Base-by-base conservation (phyloP, 1,140 invertebrate genomes). In the Drosophila leontia region DNA sequence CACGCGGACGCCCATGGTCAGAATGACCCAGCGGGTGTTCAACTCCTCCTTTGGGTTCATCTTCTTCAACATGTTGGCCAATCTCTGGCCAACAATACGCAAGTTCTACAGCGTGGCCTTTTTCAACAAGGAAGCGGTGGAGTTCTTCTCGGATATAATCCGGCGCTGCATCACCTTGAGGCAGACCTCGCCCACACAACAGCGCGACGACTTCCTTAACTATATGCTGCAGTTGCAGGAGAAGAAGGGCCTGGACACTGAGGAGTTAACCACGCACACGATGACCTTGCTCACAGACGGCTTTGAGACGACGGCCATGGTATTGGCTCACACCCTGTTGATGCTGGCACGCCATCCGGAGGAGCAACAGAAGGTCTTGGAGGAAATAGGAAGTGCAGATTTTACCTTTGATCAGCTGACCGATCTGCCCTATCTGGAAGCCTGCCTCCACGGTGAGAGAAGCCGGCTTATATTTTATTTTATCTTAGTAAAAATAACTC, bases 171-270 rank as follows among this genome's bases (percentile, higher is more conserved):
- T 93, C 3, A 51, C 42, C 0, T 72, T 93, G 60, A 51, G 93
- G 4, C 78, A 80, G 7, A 42, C 68, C 8, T 59, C 71, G 11
- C 69, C 69, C 0, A 37, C 32, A 19, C 48, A 47, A 19, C 70
- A 88, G 29, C 85, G 92, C 7, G 82, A 86, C 15, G 93, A 93
- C 50, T 93, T 92, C 59, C 65, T 93, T 26, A 85, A 93, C 51
- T 82, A 92, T 6, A 77, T 93, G 64, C 60, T 93, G 15, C 57
- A 90, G 23, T 44, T 93, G 60, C 84, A 90, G 60, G 88, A 92
- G 76, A 93, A 85, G 63, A 84, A 87, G 59, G 64, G 76, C 0
- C 34, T 91, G 1, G 32, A 71, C 17, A 64, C 58, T 0, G 4
- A 26, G 17, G 67, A 80, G 19, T 15, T 91, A n/a, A 69, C 74